These are phyloP conservation scores for Equus quagga DNA, from an alignment of 2,113 vertebrate species.

Conservation along the genomic window DNA sequence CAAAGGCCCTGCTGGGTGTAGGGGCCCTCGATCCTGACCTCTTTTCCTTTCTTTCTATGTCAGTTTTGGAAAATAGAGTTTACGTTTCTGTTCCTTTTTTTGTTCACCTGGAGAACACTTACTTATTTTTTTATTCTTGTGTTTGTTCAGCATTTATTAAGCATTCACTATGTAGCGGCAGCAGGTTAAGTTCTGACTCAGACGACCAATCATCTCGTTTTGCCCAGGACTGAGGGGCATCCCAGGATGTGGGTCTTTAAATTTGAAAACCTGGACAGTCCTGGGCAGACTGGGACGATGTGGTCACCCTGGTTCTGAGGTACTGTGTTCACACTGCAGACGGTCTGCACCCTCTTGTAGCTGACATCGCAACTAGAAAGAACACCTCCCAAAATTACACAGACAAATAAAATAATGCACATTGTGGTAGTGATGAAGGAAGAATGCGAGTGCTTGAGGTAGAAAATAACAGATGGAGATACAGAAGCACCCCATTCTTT, in stretches of 20 bases:
- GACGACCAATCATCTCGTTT: not conserved
- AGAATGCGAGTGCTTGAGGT: not conserved
- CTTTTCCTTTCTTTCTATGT: not conserved
- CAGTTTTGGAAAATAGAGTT: not conserved
- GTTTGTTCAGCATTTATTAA: not conserved
- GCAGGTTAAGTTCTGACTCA: not conserved
- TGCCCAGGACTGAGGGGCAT: not conserved
- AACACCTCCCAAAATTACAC: not conserved
- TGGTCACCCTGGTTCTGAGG: not conserved
- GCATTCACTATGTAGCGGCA: not conserved
- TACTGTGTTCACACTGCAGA: not conserved
- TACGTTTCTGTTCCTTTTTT: not conserved
- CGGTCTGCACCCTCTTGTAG: not conserved
- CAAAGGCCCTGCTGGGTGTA: not conserved
- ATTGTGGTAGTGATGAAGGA: not conserved
- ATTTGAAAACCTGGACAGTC: not conserved
- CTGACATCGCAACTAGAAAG: not conserved
- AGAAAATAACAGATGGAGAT: not conserved
- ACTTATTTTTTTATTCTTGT: not conserved
- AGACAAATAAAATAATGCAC: not conserved
- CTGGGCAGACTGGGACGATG: not conserved
- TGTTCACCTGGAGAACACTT: not conserved
- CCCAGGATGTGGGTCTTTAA: not conserved
- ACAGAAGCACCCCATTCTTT: rapidly evolving
- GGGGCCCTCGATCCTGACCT: not conserved